Evolutionary conservation across 2,888 invertebrate species (phyloP).

Genomic region (Cataglyphis cursor): DNA sequence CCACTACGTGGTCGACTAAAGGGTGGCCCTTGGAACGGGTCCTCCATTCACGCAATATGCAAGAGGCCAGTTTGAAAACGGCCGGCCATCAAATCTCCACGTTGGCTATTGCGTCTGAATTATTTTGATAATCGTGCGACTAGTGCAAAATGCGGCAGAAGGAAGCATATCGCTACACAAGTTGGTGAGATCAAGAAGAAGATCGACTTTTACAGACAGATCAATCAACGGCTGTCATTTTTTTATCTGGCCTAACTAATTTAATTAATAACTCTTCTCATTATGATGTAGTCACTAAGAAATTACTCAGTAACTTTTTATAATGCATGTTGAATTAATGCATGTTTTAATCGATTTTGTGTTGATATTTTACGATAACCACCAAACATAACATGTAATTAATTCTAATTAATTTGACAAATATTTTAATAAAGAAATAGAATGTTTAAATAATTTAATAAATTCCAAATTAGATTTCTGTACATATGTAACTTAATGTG

Average conservation of each 20-base stretch:
- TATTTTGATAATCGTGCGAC: conserved; percentile 46
- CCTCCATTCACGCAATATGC: conserved; percentile 82
- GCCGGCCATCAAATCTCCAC: conserved; percentile 80
- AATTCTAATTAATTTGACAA: background rate
- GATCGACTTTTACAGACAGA: background rate
- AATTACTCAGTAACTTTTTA: conserved; percentile 4
- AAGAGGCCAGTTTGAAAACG: conserved; percentile 83
- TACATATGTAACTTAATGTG: background rate
- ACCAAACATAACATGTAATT: background rate
- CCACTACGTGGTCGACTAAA: conserved; percentile 80
- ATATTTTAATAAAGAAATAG: conserved; percentile 10
- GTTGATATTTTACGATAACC: background rate
- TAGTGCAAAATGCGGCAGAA: conserved; percentile 40
- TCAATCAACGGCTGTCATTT: background rate
- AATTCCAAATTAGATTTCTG: background rate
- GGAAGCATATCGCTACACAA: background rate
- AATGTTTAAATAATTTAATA: conserved; percentile 16
- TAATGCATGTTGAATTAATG: conserved; percentile 10
- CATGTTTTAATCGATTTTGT: background rate
- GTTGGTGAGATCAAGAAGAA: conserved; percentile 21
- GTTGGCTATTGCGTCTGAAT: conserved; percentile 66
- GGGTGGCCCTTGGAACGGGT: conserved; percentile 80
- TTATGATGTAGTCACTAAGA: background rate
- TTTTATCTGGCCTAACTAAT: background rate
- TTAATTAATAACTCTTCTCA: background rate